Percentiles rank a stretch among this genome's conserved stretches.
These are phyloP conservation scores for Oncorhynchus tshawytscha DNA, from an alignment of 2,113 vertebrate genomes.

Conservation along the genomic window DNA sequence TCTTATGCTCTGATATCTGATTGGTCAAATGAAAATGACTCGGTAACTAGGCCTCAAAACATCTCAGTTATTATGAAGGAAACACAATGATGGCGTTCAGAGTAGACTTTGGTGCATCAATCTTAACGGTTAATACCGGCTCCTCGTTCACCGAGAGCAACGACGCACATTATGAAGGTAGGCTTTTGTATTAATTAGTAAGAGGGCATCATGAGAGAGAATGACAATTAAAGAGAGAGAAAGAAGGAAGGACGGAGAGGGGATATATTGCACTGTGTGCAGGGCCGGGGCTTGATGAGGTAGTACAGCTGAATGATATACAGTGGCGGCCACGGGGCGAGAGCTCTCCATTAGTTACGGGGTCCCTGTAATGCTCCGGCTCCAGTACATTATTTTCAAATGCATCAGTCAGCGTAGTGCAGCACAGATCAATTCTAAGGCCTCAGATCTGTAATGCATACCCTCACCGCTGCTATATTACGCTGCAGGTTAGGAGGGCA, in stretches of 20 bases:
- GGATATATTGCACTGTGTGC: constrained; percentile 27
- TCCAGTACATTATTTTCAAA: constrained; percentile 97
- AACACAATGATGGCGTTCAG: background rate
- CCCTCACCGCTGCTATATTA: constrained; percentile 91
- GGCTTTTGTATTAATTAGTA: too few species aligned
- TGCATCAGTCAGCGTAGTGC: constrained; percentile 91
- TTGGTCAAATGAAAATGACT: background rate
- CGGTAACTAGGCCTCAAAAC: background rate
- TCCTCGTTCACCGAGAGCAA: too few species aligned
- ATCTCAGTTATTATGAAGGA: background rate
- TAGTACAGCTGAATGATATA: constrained; percentile 89
- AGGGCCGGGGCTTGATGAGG: constrained; percentile 79
- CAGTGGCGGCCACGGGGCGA: constrained; percentile 84
- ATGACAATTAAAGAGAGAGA: constrained; percentile 6
- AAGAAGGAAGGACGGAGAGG: background rate
- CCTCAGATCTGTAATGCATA: constrained; percentile 87
- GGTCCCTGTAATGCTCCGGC: constrained; percentile 85
- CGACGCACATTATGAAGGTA: too few species aligned
- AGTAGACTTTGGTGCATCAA: too few species aligned
- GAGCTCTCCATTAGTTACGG: constrained; percentile 92
- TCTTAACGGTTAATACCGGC: too few species aligned
- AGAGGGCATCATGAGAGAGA: too few species aligned
- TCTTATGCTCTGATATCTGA: too few species aligned
- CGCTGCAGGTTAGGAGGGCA: constrained; percentile 90
- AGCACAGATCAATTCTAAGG: constrained; percentile 89